Conservation (phyloP, 2,113 vertebrate species). For the Neolamprologus hecqui region DNA sequence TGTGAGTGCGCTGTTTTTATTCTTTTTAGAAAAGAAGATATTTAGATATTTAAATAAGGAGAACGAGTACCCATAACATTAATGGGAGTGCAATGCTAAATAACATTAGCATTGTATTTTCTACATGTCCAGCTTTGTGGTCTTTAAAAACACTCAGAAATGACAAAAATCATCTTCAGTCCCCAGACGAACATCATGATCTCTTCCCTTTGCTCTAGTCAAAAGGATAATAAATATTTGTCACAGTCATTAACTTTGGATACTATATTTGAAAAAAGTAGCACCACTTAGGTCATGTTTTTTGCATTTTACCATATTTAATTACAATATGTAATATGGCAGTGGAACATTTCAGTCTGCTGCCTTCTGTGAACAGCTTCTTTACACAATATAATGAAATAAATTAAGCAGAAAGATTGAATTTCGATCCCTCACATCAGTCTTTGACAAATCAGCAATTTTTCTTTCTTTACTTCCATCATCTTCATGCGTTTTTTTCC, state of each 20-base stretch:
- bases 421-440: neutral
- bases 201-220: neutral
- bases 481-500: rapidly evolving
- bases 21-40: neutral
- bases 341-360: neutral
- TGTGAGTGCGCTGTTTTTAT: neutral
- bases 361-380: neutral
- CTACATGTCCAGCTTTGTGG: neutral
- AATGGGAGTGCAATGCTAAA: neutral
- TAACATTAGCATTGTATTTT: neutral
- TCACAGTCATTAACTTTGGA: neutral
- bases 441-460: neutral
- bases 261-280: neutral
- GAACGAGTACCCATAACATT: rapidly evolving
- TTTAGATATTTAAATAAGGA: neutral
- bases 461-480: neutral
- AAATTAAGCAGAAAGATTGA: neutral
- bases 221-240: neutral
- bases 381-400: neutral
- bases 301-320: neutral
- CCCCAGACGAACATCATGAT: neutral
- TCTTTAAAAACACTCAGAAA: neutral
- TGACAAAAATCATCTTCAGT: neutral
- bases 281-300: neutral
- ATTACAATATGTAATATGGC: neutral